Percentiles rank a stretch among this genome's conserved stretches.
Evolutionary conservation across 92 coral and sea anemone genomes (phyloP).

Genomic region (Nematostella vectensis): DNA sequence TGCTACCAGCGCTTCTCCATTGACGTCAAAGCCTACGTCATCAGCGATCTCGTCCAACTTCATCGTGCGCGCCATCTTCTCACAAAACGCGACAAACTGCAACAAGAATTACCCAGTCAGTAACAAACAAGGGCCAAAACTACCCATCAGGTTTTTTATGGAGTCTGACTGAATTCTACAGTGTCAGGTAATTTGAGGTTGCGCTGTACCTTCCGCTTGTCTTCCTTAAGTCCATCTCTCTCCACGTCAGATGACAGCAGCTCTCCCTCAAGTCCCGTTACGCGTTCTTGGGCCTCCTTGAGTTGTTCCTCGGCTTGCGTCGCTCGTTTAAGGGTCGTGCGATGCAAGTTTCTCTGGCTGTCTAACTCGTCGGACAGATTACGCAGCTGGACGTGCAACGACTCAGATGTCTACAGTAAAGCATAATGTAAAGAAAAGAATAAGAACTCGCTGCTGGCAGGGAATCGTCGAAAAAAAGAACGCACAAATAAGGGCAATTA

Average conservation of each 20-base stretch:
- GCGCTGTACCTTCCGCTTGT: conserved; percentile 90
- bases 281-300: conserved; percentile 74
- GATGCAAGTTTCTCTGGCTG: conserved; percentile 81
- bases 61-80: conserved; percentile 87
- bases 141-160: neutral
- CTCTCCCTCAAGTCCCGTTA: conserved; percentile 88
- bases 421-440: too few relatives aligned
- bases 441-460: too few relatives aligned
- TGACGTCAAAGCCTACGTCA: conserved; percentile 92
- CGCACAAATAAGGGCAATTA: neutral
- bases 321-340: conserved; percentile 92
- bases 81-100: conserved; percentile 90
- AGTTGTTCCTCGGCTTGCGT: conserved; percentile 84
- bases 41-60: conserved; percentile 90
- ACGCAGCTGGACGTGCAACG: conserved; percentile 55
- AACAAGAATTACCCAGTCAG: neutral
- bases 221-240: conserved; percentile 86
- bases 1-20: conserved; percentile 92
- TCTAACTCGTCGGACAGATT: conserved; percentile 88
- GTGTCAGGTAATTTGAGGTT: too few relatives aligned
- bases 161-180: too few relatives aligned
- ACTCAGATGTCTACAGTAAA: conserved; percentile 72
- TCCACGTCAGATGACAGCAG: conserved; percentile 89
- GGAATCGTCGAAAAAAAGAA: neutral
- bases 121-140: neutral